A percentile compares a stretch with the other conserved stretches of the same genome.
Conservation (phyloP, 2,888 invertebrate species). For the Ochropleura leucogaster region DNA sequence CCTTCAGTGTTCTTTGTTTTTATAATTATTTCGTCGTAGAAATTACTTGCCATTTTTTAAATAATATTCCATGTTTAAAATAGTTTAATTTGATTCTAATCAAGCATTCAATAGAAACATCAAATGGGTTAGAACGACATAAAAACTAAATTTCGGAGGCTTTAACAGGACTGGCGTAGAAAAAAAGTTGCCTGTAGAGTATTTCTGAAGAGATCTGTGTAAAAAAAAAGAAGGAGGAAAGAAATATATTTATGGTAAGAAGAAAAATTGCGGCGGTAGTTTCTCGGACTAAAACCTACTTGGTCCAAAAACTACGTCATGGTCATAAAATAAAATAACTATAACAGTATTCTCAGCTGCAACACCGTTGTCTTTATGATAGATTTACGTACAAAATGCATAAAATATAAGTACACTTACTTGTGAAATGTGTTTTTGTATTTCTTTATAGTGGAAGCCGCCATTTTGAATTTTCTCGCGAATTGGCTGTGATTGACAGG, state of each 20-base stretch:
- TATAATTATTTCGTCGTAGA: neutral
- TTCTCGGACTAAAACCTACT: neutral
- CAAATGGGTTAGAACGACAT: neutral
- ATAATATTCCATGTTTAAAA: neutral
- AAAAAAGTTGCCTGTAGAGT: neutral
- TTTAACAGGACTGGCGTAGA: neutral
- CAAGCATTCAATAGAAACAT: neutral
- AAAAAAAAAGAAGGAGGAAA: too few relatives aligned
- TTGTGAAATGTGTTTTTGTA: constrained; percentile 9
- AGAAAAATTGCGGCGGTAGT: neutral
- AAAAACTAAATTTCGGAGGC: neutral
- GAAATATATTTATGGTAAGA: neutral
- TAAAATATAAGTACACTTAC: constrained; percentile 11
- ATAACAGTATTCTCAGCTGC: neutral
- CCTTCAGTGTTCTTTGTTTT: neutral
- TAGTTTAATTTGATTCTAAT: neutral
- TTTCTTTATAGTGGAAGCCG: neutral
- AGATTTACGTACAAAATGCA: neutral
- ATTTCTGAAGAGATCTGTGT: neutral
- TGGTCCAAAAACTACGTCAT: neutral
- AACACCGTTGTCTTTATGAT: neutral
- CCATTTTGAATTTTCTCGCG: neutral
- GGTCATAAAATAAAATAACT: neutral
- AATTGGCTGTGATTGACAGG: neutral
- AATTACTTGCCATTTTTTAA: neutral